These are phyloP conservation scores for Actenoides hombroni DNA, from an alignment of 2,113 vertebrate genomes.

Conservation along the genomic window DNA sequence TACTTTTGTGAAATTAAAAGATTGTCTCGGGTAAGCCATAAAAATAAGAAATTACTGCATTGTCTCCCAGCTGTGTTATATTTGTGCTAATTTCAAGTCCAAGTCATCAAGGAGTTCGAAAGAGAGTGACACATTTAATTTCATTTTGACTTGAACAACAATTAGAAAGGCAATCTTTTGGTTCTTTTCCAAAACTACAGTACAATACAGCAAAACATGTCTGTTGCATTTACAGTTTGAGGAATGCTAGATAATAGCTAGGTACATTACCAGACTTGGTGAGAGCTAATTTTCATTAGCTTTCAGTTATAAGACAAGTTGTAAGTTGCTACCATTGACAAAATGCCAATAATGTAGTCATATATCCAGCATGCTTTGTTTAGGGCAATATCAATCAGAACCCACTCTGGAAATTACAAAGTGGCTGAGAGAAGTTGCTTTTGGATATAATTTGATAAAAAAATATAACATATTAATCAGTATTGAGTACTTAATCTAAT, in stretches of 20 bases:
- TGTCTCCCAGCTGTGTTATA: neutral
- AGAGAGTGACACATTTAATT: neutral
- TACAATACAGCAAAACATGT: neutral
- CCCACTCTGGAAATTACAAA: conserved; percentile 39
- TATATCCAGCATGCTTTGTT: conserved; percentile 42
- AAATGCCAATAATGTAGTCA: conserved; percentile 46
- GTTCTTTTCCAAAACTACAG: conserved; percentile 1
- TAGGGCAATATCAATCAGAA: conserved; percentile 49
- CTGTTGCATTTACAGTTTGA: neutral
- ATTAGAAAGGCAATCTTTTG: neutral
- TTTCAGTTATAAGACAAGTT: conserved; percentile 46
- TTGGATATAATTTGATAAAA: conserved; percentile 49
- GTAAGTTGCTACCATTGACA: conserved; percentile 48
- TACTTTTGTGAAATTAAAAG: neutral
- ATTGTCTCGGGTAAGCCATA: neutral
- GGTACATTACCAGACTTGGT: neutral
- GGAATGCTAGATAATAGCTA: neutral
- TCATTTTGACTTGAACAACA: conserved; percentile 8
- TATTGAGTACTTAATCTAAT: conserved; percentile 46
- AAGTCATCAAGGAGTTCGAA: neutral
- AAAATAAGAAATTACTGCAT: neutral
- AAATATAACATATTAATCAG: conserved; percentile 10
- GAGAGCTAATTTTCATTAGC: conserved; percentile 50
- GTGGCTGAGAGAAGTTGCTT: conserved; percentile 11
- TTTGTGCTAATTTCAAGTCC: neutral